Percentiles rank a stretch among this genome's conserved stretches.
Evolutionary conservation across 2,113 vertebrate species (phyloP).

Genomic region (Prolemur simus): DNA sequence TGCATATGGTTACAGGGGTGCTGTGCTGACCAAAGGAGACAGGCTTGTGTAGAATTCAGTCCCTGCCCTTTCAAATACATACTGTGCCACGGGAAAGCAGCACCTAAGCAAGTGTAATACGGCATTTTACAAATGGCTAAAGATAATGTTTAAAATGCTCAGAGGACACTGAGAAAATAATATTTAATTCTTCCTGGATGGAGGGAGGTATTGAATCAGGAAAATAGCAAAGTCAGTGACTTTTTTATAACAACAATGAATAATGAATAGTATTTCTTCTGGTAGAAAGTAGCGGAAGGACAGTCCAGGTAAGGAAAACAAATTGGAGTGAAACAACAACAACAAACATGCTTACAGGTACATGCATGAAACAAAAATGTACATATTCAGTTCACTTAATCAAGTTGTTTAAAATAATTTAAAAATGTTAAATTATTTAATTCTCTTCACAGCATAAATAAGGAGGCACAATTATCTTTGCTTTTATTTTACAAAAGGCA

Average conservation of each 20-base stretch:
- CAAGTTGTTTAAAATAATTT: neutral
- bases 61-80: neutral
- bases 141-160: neutral
- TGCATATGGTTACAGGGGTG: no score
- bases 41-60: neutral
- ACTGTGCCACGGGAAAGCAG: neutral
- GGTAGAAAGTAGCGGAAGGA: neutral
- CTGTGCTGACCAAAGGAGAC: neutral
- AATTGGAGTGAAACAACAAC: neutral
- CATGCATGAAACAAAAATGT: neutral
- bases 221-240: neutral
- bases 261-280: neutral
- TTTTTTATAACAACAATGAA: no score
- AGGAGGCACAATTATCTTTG: no score
- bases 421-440: neutral
- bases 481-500: neutral
- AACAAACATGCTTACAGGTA: neutral
- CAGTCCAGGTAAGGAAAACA: neutral
- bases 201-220: no score
- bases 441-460: neutral
- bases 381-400: neutral
- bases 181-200: neutral
- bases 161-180: neutral
- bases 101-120: accelerated
- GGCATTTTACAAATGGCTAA: neutral